Evolutionary conservation across 2,113 vertebrate genomes (phyloP).

Genomic region (Cairina moschata): DNA sequence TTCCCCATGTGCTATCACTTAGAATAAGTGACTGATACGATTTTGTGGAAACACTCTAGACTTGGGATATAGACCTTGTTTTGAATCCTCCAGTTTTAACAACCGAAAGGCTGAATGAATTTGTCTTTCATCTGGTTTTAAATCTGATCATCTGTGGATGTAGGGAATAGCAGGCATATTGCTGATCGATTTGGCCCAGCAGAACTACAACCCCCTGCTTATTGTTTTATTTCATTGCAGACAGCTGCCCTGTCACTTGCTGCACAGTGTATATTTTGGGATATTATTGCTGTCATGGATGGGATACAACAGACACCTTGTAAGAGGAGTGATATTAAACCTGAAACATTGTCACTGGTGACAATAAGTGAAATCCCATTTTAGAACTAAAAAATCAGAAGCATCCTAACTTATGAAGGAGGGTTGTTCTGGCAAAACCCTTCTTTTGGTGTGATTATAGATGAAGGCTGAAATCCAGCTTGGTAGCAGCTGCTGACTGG

Average conservation of each 20-base stretch:
- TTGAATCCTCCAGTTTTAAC: background rate
- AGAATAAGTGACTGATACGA: background rate
- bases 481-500: conserved; percentile 11
- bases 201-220: background rate
- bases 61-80: background rate
- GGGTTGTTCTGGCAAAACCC: background rate
- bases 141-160: background rate
- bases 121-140: background rate
- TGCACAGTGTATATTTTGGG: background rate
- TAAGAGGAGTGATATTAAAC: background rate
- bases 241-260: background rate
- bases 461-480: background rate
- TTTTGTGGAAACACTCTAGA: accelerated
- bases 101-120: background rate
- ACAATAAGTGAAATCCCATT: background rate
- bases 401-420: background rate
- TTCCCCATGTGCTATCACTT: background rate
- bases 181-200: background rate
- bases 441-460: background rate
- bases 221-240: background rate
- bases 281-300: background rate
- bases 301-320: background rate
- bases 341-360: background rate
- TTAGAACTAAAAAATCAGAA: background rate
- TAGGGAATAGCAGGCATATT: background rate